These are phyloP conservation scores for Campodea augens DNA, from an alignment of 1,140 invertebrate genomes.

Conservation along the genomic window DNA sequence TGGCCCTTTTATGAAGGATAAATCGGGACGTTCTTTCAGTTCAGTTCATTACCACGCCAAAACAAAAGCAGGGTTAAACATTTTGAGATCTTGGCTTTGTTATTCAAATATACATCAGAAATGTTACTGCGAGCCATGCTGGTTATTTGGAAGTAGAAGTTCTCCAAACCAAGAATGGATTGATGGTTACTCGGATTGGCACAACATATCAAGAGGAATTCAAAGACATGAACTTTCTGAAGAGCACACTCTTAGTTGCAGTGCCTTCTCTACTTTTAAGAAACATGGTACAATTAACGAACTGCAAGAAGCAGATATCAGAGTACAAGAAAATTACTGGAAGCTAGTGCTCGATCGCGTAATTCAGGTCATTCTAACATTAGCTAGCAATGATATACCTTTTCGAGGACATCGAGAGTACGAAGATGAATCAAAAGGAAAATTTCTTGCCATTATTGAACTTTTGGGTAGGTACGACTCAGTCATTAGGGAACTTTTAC, in stretches of 20 bases:
- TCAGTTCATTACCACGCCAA: no score
- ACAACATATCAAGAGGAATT: background rate
- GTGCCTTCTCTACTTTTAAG: background rate
- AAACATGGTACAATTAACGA: background rate
- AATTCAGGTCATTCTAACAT: background rate
- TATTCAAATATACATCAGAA: background rate
- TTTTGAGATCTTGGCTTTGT: background rate
- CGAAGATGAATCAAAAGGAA: background rate
- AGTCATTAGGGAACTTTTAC: background rate
- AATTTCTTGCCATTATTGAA: constrained; percentile 1
- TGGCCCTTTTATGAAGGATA: no score
- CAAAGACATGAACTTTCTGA: background rate
- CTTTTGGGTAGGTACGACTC: background rate
- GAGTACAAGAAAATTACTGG: background rate
- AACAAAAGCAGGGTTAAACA: background rate
- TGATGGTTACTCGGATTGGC: background rate
- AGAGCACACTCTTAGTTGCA: background rate
- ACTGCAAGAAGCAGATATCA: background rate
- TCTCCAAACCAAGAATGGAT: background rate
- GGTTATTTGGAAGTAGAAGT: background rate
- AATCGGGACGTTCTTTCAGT: no score
- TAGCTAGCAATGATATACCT: background rate
- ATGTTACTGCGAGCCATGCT: background rate
- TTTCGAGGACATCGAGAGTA: background rate
- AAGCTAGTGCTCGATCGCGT: background rate